A percentile compares a stretch with the other conserved stretches of the same genome.
phyloP scores from a whole-genome alignment of 2,888 invertebrate species.

The Onchidella celtica region DNA sequence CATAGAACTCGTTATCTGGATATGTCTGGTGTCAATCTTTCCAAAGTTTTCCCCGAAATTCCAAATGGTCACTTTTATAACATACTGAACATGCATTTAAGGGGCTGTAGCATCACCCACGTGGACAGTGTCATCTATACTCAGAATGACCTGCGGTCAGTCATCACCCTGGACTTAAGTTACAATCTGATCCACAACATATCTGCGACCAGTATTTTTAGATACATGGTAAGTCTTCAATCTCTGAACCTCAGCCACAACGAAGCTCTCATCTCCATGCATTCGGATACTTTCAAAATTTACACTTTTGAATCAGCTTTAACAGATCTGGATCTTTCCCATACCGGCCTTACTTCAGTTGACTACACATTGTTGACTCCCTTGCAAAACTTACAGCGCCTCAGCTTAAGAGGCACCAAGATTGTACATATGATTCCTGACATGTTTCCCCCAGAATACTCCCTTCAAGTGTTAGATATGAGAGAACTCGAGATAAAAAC shows the following conservation, averaged over 20 bases:
- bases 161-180: conserved; percentile 13
- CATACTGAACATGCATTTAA: conserved; percentile 12
- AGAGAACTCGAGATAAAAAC: conserved; percentile 5
- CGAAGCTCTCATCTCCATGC: conserved; percentile 5
- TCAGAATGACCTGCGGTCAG: conserved; percentile 28
- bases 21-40: conserved; percentile 33
- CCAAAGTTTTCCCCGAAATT: conserved; percentile 34
- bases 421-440: conserved; percentile 7
- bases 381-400: neutral
- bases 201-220: conserved; percentile 25
- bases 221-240: conserved; percentile 33
- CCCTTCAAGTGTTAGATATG: conserved; percentile 31
- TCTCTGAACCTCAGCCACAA: conserved; percentile 30
- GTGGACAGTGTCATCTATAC: conserved; percentile 24
- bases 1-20: conserved; percentile 29
- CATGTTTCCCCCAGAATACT: conserved; percentile 29
- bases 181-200: conserved; percentile 25
- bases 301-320: conserved; percentile 10
- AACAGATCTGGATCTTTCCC: conserved; percentile 29
- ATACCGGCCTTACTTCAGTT: conserved; percentile 12
- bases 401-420: conserved; percentile 27
- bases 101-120: conserved; percentile 24
- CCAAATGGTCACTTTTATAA: conserved; percentile 35
- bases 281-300: conserved; percentile 32
- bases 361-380: conserved; percentile 6